Conservation (phyloP, 2,797 vertebrate species). For the Centroberyx gerrardi region DNA sequence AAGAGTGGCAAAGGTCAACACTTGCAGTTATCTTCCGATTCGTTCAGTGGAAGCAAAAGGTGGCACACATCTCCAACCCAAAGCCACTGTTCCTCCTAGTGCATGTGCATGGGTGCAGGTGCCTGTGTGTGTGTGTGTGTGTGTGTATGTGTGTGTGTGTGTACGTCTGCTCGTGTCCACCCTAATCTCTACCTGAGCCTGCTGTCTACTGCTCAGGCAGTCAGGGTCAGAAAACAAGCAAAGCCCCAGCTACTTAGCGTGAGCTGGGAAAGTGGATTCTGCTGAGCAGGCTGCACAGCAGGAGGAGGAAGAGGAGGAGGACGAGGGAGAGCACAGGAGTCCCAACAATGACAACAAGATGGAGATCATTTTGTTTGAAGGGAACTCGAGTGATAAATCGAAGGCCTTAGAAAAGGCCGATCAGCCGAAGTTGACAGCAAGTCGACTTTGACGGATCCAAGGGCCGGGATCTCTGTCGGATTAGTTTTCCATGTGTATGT, state of each 20-base stretch:
- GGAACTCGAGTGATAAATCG: not conserved
- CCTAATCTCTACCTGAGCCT: slow-evolving; percentile 76
- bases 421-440: not conserved
- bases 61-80: not conserved
- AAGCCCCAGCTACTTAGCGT: slow-evolving; percentile 79
- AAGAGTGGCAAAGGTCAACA: too few relatives aligned
- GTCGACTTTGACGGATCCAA: not conserved
- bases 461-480: not conserved
- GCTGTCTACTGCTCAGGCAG: slow-evolving; percentile 50
- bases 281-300: slow-evolving; percentile 58
- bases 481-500: slow-evolving; percentile 10
- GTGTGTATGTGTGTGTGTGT: slow-evolving; percentile 1
- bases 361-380: slow-evolving; percentile 4
- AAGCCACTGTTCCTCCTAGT: slow-evolving; percentile 11
- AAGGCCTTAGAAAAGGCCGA: not conserved
- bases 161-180: slow-evolving; percentile 46
- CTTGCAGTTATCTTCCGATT: too few relatives aligned
- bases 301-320: slow-evolving; percentile 33
- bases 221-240: slow-evolving; percentile 78
- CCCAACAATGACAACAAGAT: slow-evolving; percentile 1
- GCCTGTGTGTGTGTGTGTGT: slow-evolving; percentile 11
- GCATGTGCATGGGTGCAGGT: slow-evolving; percentile 11
- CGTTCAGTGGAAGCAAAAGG: too few relatives aligned
- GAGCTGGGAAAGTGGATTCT: slow-evolving; percentile 81
- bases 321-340: slow-evolving; percentile 3